These are phyloP conservation scores for Peromyscus leucopus DNA, from an alignment of 2,113 vertebrate species.

Conservation along the genomic window DNA sequence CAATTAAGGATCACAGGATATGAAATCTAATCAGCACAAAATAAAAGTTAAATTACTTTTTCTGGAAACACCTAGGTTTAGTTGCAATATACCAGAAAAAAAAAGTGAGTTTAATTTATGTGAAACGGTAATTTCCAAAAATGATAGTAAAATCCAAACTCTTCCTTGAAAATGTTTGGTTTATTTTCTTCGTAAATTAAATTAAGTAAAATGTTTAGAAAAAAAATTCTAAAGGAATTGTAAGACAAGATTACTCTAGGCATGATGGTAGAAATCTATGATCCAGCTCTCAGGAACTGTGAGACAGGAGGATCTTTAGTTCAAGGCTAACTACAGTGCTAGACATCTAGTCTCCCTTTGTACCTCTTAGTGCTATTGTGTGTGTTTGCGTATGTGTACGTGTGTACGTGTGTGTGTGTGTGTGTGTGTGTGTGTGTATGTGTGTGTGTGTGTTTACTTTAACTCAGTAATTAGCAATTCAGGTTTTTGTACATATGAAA, in stretches of 20 bases:
- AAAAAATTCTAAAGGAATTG: background rate
- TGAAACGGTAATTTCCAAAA: background rate
- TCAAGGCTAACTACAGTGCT: too few species aligned
- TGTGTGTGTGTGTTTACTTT: background rate
- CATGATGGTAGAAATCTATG: background rate
- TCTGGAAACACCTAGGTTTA: slow-evolving; percentile 2
- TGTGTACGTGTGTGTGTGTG: too few species aligned
- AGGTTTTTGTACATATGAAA: background rate
- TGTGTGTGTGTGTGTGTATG: background rate
- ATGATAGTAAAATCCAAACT: background rate
- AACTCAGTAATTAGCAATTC: background rate
- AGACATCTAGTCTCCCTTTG: background rate
- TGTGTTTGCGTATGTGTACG: too few species aligned
- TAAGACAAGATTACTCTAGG: background rate
- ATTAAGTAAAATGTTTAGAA: background rate
- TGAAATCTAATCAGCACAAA: slow-evolving; percentile 22
- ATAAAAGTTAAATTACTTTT: background rate
- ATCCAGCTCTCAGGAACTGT: too few species aligned
- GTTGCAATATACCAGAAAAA: background rate
- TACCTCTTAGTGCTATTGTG: background rate
- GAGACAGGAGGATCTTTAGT: background rate
- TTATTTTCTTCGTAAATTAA: background rate
- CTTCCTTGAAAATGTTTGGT: background rate
- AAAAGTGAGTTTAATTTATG: background rate
- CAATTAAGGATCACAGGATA: background rate